A percentile compares a stretch with the other conserved stretches of the same genome.
These are phyloP conservation scores for Phrynocephalus vlangalii DNA, from an alignment of 2,797 vertebrate species.

Conservation along the genomic window DNA sequence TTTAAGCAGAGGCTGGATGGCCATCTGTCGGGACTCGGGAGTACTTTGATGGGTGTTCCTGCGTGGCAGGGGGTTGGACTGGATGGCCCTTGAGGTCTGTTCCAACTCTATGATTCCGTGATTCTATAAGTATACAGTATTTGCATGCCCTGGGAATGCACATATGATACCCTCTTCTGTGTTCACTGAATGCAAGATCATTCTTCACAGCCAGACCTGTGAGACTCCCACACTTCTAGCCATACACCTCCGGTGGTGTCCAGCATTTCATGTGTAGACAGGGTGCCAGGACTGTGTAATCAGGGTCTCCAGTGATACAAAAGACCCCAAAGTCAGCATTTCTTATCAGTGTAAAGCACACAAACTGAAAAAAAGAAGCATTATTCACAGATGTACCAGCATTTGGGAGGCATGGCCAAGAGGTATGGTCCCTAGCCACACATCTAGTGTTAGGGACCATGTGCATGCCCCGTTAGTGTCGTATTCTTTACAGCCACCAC, in stretches of 20 bases:
- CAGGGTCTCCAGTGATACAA: too few species aligned
- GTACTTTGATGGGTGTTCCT: too few species aligned
- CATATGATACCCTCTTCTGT: not conserved
- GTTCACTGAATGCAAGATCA: not conserved
- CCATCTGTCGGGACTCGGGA: too few species aligned
- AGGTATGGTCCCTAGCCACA: not conserved
- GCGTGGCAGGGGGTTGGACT: too few species aligned
- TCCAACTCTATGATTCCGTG: too few species aligned
- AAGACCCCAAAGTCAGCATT: not conserved
- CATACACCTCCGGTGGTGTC: not conserved
- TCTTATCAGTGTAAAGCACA: not conserved
- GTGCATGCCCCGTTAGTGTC: not conserved
- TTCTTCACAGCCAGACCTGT: not conserved
- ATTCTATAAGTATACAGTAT: too few species aligned
- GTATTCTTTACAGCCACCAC: not conserved
- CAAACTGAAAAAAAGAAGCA: not conserved
- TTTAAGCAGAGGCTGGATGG: too few species aligned
- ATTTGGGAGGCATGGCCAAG: not conserved
- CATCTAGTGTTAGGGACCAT: not conserved
- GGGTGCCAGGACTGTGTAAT: not conserved
- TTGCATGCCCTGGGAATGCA: not conserved
- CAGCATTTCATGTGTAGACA: not conserved
- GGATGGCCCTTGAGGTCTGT: too few species aligned
- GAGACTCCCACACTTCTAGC: not conserved
- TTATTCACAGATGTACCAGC: too few species aligned